Conservation (phyloP, 2,888 invertebrate species). For the Andricus quercusramuli region DNA sequence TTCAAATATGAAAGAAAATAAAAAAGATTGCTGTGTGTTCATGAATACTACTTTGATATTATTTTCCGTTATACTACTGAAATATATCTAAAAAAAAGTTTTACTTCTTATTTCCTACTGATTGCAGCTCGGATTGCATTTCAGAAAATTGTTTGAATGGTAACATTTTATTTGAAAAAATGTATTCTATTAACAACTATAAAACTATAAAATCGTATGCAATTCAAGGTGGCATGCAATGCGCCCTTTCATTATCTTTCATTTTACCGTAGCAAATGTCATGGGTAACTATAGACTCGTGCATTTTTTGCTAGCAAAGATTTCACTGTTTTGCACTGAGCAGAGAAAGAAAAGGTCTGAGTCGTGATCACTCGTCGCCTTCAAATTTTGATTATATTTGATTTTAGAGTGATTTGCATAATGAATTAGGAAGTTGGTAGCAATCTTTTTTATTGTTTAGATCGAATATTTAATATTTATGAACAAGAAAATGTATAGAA, state of each 20-base stretch:
- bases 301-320: background rate
- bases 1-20: no score
- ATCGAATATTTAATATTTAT: background rate
- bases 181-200: background rate
- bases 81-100: no score
- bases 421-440: background rate
- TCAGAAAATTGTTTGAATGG: no score
- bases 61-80: no score
- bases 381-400: conserved; percentile 7
- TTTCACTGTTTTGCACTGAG: background rate
- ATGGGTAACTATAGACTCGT: background rate
- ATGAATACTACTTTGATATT: no score
- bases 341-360: background rate
- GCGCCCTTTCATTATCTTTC: background rate
- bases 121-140: no score
- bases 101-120: no score
- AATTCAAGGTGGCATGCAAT: background rate
- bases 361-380: background rate
- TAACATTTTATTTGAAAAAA: no score
- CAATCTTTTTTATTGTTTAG: background rate
- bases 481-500: background rate
- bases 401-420: background rate
- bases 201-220: background rate
- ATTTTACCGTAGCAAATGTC: background rate
- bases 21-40: no score